Evolutionary conservation across 2,888 invertebrate species (phyloP).

Genomic region (Sarcophaga carnaria): DNA sequence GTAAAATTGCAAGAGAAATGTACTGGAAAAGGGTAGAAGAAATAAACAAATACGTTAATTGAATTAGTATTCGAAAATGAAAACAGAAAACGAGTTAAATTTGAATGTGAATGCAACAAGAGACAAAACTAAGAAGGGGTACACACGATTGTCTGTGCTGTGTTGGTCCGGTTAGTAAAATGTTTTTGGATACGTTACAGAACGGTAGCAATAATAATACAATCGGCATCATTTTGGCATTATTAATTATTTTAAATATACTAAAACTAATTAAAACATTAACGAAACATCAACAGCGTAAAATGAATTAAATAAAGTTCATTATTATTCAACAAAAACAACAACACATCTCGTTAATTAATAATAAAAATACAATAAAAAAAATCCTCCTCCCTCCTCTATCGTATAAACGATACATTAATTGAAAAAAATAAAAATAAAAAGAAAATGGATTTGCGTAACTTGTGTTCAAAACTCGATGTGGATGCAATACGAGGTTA

Average conservation of each 20-base stretch:
- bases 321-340: not conserved
- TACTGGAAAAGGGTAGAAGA: slow-evolving; percentile 20
- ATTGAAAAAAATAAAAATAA: slow-evolving; percentile 1
- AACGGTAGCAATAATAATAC: slow-evolving; percentile 60
- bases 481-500: slow-evolving; percentile 78
- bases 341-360: not conserved
- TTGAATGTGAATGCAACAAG: slow-evolving; percentile 22
- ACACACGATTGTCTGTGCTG: slow-evolving; percentile 17
- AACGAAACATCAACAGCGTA: slow-evolving; percentile 15
- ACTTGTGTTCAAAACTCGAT: slow-evolving; percentile 78
- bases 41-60: slow-evolving; percentile 65
- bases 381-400: not conserved
- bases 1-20: slow-evolving; percentile 27
- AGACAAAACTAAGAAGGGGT: slow-evolving; percentile 48
- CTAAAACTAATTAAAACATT: slow-evolving; percentile 52
- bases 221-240: slow-evolving; percentile 63
- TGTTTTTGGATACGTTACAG: slow-evolving; percentile 61
- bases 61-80: slow-evolving; percentile 62
- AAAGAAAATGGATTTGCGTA: slow-evolving; percentile 77
- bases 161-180: slow-evolving; percentile 52
- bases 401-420: not conserved
- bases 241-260: slow-evolving; percentile 67
- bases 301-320: slow-evolving; percentile 42
- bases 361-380: slow-evolving; percentile 1
- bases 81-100: slow-evolving; percentile 54